Conservation (phyloP, 2,113 vertebrate genomes). For the Phylloscopus trochiloides region DNA sequence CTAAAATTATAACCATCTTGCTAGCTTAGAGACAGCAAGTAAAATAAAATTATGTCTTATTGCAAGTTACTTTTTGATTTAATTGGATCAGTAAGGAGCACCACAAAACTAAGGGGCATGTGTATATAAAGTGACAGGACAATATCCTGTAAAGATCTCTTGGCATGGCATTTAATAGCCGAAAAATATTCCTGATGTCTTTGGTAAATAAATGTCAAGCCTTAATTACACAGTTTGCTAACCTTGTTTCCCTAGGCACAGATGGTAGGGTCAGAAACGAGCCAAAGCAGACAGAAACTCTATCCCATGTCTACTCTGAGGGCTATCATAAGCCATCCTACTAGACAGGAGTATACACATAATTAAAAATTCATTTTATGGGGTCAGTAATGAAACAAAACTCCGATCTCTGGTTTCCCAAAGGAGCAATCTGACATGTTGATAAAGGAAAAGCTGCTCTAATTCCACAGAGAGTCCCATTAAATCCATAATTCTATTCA, state of each 20-base stretch:
- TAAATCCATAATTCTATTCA: neutral
- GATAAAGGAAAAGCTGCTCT: conserved; percentile 6
- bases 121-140: neutral
- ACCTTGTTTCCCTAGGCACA: conserved; percentile 46
- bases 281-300: conserved; percentile 22
- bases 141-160: neutral
- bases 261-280: conserved; percentile 23
- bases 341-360: conserved; percentile 40
- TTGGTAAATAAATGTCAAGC: conserved; percentile 53
- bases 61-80: neutral
- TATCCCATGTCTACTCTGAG: conserved; percentile 30
- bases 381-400: conserved; percentile 47
- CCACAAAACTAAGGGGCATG: neutral
- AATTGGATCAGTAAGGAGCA: neutral
- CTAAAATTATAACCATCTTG: neutral
- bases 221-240: conserved; percentile 61
- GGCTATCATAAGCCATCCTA: conserved; percentile 35
- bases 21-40: neutral
- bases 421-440: neutral
- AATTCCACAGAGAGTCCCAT: neutral
- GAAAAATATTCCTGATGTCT: conserved; percentile 40
- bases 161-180: conserved; percentile 13
- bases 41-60: neutral
- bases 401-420: conserved; percentile 9
- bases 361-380: conserved; percentile 67